A percentile compares a stretch with the other conserved stretches of the same genome.
These are phyloP conservation scores for Scylla paramamosain DNA, from an alignment of 1,140 invertebrate genomes.

Conservation along the genomic window DNA sequence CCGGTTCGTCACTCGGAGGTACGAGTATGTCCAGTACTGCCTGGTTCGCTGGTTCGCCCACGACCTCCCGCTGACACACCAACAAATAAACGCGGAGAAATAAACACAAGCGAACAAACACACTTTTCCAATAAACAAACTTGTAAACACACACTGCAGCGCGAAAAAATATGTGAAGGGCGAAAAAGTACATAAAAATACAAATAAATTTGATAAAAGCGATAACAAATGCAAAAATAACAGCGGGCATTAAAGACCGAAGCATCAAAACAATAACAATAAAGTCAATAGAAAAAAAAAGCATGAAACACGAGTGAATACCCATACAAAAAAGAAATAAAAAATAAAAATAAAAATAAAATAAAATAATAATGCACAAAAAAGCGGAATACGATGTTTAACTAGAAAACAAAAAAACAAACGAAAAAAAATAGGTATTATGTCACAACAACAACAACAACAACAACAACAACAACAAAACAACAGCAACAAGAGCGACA, in stretches of 20 bases:
- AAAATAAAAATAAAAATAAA: constrained; percentile 3
- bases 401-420: background rate
- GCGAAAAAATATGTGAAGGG: background rate
- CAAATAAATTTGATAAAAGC: constrained; percentile 24
- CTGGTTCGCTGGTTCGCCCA: background rate
- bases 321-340: background rate
- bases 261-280: constrained; percentile 29
- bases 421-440: background rate
- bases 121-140: constrained; percentile 23
- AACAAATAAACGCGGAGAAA: constrained; percentile 14
- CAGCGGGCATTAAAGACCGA: background rate
- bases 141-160: constrained; percentile 11
- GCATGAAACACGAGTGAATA: constrained; percentile 1
- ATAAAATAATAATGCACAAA: constrained; percentile 5
- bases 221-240: constrained; percentile 41
- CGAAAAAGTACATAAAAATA: constrained; percentile 28
- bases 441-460: background rate
- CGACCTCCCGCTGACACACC: constrained; percentile 16
- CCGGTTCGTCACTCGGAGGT: background rate
- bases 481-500: too few relatives aligned
- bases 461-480: background rate
- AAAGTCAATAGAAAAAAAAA: constrained; percentile 33
- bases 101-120: constrained; percentile 22
- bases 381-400: background rate
- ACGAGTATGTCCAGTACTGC: too few relatives aligned